Evolutionary conservation across 2,113 vertebrate genomes (phyloP), one percentile per base, ranked within the genome.

Genomic region (Percina caprodes): DNA sequence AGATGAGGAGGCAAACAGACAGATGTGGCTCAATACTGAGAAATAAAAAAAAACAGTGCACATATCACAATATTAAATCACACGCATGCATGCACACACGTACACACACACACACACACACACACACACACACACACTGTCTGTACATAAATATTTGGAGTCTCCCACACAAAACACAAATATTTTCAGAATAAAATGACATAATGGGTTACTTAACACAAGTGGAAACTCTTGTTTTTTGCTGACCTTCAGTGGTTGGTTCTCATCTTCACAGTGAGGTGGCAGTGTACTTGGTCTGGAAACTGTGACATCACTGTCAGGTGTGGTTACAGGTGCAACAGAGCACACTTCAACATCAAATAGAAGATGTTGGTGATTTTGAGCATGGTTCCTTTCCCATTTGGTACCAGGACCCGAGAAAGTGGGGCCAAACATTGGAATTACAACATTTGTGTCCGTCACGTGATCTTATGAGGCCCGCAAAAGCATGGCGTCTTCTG

Each of bases 1-100:
- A 79, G 59, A 76, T 26, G 24, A 67, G 21, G 60, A 77, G 59
- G 79, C 65, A 72, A 62, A 86, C 23, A 87, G 19, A 79, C 18
- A 89, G 74, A 91, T 73, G 67, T 58, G 51, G 30, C 33, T 74
- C 65, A 65, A 65, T 63, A 66, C 33, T 2, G 74, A 76, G 52
- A 84, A 35, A 82, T 68, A 70, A 75, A 90, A 48, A 52, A 55
- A 76, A 79, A 59, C 21, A 35, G 30, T 21, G 63, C 5, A 21
- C 66, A 56, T 2, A 63, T 70, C 67, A 58, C 69, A 73, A 24
- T 19, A 19, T 58, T 35, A 78, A 45, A 73, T 30, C 33, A 7
- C 35, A 59, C 33, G 63, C 67, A 30, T 23, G 8, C 76, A 45
- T 30, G 35, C 71, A 39, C 24, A 46, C 16, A 58, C 45, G 18